Evolutionary conservation across 2,797 vertebrate genomes (phyloP), one percentile per base, ranked within the genome.

Genomic region (Tragelaphus oryx): DNA sequence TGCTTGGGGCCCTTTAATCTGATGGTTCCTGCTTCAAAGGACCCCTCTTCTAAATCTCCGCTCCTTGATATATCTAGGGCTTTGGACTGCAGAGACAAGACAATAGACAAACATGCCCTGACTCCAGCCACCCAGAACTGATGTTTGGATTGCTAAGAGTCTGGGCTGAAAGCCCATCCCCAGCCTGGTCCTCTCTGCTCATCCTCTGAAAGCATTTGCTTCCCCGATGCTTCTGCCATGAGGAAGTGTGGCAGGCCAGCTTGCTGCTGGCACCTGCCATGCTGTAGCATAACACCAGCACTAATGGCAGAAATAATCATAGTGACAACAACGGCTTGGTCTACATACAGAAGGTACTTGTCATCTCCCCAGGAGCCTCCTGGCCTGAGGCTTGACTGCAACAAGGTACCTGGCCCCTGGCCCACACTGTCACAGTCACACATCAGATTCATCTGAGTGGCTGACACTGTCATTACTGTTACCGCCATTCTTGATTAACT

Each of bases 231-330:
- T 71, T 95, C 84, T 95, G 83, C 89, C 87, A 89, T 52, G 57
- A 96, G 93, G 80, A 96, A 93, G n/a, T n/a, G 6, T 28, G 37
- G 84, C 57, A 74, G 97, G 84, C 94, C 94, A 93, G 84, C 92
- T 93, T 90, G 84, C 96, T 96, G 71, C 94, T 95, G 96, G 93
- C 93, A 93, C 50, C 91, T 96, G 96, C 89, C 95, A 94, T 44
- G 10, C 50, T 94, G 91, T 87, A 68, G 81, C 94, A 71, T 90
- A 94, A 93, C 96, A 97, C 91, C 62, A 94, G 55, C 81, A 78
- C 94, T 96, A 96, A 97, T 90, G 75, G 82, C 87, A 95, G 93
- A 97, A 96, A 96, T 97, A 96, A 97, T 96, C 95, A 48, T 79
- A 95, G 85, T 95, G 95, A 96, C 94, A 95, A 75, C 0, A 7